Conservation (phyloP, 2,888 invertebrate genomes). For the Rhodophaea formosa region DNA sequence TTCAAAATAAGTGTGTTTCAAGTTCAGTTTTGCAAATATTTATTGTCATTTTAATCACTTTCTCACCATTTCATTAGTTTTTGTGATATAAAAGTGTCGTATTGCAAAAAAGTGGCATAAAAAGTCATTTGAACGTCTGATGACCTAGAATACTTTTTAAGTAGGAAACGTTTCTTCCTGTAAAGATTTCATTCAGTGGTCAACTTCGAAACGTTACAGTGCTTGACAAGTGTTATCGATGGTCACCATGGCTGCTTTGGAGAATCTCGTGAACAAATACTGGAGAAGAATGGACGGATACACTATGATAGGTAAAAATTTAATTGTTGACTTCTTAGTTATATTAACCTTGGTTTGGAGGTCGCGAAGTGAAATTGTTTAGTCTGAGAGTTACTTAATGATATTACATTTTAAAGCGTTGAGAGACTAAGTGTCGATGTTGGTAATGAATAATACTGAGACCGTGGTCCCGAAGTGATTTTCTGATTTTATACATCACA, state of each 20-base stretch:
- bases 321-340: not conserved
- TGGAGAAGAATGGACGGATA: slow-evolving; percentile 61
- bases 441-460: not conserved
- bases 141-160: slow-evolving; percentile 25
- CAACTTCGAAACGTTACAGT: not conserved
- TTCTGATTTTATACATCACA: no score
- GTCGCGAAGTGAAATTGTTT: not conserved
- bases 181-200: not conserved
- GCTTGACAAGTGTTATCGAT: not conserved
- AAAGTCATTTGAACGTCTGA: not conserved
- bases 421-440: no score
- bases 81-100: not conserved
- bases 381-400: not conserved
- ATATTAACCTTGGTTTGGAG: not conserved
- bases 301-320: slow-evolving; percentile 52
- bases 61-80: not conserved
- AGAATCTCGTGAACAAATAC: slow-evolving; percentile 49
- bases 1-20: not conserved
- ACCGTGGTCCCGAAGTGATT: no score
- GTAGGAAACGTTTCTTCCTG: slow-evolving; percentile 19
- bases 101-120: not conserved
- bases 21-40: not conserved
- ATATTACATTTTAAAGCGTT: no score
- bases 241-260: slow-evolving; percentile 43
- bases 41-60: not conserved